Base-by-base conservation (phyloP, 2,888 invertebrate species). In the Amphiduros pacificus region DNA sequence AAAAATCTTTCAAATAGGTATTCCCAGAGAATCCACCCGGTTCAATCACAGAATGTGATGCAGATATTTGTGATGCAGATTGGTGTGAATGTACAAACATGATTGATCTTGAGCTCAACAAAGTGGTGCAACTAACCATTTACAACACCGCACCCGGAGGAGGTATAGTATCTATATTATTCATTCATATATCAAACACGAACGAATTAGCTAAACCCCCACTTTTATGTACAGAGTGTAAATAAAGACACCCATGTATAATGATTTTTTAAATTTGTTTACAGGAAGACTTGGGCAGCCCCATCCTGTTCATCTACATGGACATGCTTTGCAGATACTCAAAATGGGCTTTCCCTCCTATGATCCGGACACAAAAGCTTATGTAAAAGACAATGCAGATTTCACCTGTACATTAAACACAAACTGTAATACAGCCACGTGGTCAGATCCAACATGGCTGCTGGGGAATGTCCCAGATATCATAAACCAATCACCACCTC, bases 261-360 rank as follows among this genome's bases (percentile, higher is more conserved):
- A n/a, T n/a, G n/a, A n/a, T n/a, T n/a, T 17, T 36, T 36, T 11
- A 36, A 6, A 20, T n/a, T 44, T 44, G 5, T 44, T 44, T 44
- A 6, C 44, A 44, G 44, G 22, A 44, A 44, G 44, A 17, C n/a
- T 44, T 17, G 44, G 44, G 20, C n/a, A 20, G 44, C 44, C 44
- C 44, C 44, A 44, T 22, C 44, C 44, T 20, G 44, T 44, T 4
- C 44, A 44, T 44, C 44, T 44, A 44, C 44, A 44, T 44, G 44
- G 44, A 4, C 44, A 44, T 22, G 4, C 20, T n/a, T 44, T 44
- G n/a, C 20, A 44, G 22, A 22, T 44, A n/a, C 6, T 44, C n/a
- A 44, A 44, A n/a, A 9, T 9, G 6, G 44, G 44, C n/a, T 44
- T n/a, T n/a, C 20, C 20, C n/a, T 9, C 44, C 4, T 44, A 44